Evolutionary conservation across 1,140 invertebrate species (phyloP), one percentile per base, ranked within the genome.

Genomic region (Drosophila arizonae): DNA sequence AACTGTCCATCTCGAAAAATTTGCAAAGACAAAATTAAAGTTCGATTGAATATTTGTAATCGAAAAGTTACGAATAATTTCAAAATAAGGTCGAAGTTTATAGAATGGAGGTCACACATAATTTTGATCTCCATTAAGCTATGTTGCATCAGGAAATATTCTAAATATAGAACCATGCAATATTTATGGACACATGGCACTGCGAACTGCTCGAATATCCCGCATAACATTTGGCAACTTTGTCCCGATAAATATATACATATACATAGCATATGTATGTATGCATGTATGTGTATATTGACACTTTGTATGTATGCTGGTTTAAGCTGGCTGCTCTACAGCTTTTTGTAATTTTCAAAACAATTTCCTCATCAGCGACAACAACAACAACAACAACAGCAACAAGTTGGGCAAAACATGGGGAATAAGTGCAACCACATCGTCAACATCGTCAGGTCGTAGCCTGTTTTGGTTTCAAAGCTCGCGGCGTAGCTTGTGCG

Each of bases 321-420:
- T 21, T 39, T 33, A 15, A 28, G 45, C 36, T 52, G 62, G 62
- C 50, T 64, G 45, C 61, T 48, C 30, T 52, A 50, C 56, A 45
- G 64, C 60, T 57, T 66, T 72, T 76, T 65, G 70, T 64, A 70
- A 75, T 86, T 86, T 86, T 72, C 60, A 81, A 85, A 85, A 87
- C 82, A 85, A 86, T 85, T 86, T 85, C 78, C 81, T 85, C 81
- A 86, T 86, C 81, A 86, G 55, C 54, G 46, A 30, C 63, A 50
- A 13, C 33, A 52, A 63, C 13, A 41, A 43, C 39, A 54, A 33
- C 51, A 45, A 52, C 33, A 48, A 21, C 11, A 69, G 55, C 10
- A 50, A 50, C 2, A 56, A 17, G 28, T 6, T n/a, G 43, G 9
- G 15, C 43, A 15, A 66, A 54, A 58, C 71, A 73, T 39, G 65